A percentile compares a stretch with the other conserved stretches of the same genome.
Evolutionary conservation across 2,797 vertebrate genomes (phyloP).

Genomic region (Crax fasciolata): DNA sequence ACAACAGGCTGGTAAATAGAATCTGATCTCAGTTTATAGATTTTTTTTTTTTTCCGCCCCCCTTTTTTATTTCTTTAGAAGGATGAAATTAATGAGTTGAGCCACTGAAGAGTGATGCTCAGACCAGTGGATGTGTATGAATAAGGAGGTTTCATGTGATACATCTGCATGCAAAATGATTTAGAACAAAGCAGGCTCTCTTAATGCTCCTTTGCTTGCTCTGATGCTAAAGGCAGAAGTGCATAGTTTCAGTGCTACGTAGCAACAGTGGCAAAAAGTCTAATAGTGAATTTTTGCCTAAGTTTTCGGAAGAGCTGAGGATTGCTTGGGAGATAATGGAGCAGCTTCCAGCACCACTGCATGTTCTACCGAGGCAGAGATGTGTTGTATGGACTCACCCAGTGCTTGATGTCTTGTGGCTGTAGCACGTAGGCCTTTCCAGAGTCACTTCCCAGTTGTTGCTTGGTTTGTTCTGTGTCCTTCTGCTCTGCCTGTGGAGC

Average conservation of each 20-base stretch:
- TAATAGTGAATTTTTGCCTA: neutral
- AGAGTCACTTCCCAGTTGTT: neutral
- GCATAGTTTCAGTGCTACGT: accelerated
- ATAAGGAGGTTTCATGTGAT: neutral
- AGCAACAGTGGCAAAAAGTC: neutral
- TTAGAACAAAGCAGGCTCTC: neutral
- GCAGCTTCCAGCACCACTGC: neutral
- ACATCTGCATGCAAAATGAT: neutral
- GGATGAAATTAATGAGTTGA: neutral
- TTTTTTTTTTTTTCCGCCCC: neutral
- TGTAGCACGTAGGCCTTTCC: accelerated
- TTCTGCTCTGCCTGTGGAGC: neutral
- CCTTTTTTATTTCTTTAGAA: neutral
- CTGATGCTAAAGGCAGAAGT: neutral
- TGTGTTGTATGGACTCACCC: neutral
- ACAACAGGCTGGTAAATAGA: neutral
- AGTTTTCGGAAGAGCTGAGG: neutral
- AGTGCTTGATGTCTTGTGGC: neutral
- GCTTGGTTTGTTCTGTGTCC: neutral
- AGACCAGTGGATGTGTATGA: neutral
- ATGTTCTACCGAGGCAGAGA: accelerated
- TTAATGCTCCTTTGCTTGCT: neutral
- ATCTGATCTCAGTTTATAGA: neutral
- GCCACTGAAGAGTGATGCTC: neutral
- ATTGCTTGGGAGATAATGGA: neutral